These are phyloP conservation scores for Alexandromys fortis DNA, from an alignment of 2,113 vertebrate species.

Conservation along the genomic window DNA sequence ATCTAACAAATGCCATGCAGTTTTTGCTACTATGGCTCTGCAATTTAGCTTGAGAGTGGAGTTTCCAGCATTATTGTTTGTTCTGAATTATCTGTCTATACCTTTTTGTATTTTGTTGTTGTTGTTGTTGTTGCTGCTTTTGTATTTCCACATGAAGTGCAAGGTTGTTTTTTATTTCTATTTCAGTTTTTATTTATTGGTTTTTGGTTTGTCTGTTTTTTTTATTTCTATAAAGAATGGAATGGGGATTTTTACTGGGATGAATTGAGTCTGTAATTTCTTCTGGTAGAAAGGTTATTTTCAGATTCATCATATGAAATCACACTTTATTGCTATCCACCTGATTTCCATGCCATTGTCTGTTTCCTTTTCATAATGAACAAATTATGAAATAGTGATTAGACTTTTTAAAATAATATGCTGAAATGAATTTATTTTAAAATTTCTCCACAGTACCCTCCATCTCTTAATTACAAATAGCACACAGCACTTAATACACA, in stretches of 20 bases:
- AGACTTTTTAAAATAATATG: neutral
- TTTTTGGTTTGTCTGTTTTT: neutral
- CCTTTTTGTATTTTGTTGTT: neutral
- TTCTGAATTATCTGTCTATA: neutral
- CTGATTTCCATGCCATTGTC: neutral
- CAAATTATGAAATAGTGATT: neutral
- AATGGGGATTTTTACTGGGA: neutral
- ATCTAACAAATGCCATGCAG: neutral
- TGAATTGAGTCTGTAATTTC: neutral
- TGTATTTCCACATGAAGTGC: neutral
- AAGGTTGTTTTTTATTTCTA: neutral
- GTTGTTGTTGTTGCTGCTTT: neutral
- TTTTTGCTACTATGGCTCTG: neutral
- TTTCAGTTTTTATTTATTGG: neutral
- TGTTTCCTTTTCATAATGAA: neutral
- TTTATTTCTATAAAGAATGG: neutral
- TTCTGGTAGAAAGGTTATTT: neutral
- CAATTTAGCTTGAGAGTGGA: neutral
- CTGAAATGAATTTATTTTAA: neutral
- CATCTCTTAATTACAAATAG: neutral
- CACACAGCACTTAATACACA: neutral
- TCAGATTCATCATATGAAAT: neutral
- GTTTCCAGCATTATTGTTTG: neutral
- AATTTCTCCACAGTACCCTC: too few relatives aligned
- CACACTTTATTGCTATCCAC: neutral